A percentile compares a stretch with the other conserved stretches of the same genome.
Conservation (phyloP, 2,888 invertebrate genomes). For the Calameuta filiformis region DNA sequence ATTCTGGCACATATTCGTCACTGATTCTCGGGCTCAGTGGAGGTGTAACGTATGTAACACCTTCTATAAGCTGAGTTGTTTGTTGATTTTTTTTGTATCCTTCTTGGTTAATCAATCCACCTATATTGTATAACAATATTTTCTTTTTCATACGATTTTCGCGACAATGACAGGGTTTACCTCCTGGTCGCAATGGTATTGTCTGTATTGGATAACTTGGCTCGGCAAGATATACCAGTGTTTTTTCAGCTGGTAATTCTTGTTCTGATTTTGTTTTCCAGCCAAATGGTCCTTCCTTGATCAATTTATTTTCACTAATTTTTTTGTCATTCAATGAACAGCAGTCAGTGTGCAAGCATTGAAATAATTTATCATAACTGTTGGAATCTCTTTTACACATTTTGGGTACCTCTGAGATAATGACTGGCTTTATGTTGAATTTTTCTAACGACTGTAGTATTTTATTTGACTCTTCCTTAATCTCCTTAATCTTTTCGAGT, state of each 20-base stretch:
- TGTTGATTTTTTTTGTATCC: slow-evolving; percentile 15
- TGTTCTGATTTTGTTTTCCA: slow-evolving; percentile 47
- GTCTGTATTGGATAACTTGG: slow-evolving; percentile 39
- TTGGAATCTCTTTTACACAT: slow-evolving; percentile 18
- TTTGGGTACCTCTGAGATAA: slow-evolving; percentile 26
- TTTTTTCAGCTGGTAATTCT: slow-evolving; percentile 43
- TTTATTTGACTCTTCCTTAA: slow-evolving; percentile 1
- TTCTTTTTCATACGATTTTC: slow-evolving; percentile 51
- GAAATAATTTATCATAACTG: background rate
- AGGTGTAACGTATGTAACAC: slow-evolving; percentile 48
- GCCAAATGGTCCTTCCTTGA: slow-evolving; percentile 40
- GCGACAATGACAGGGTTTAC: slow-evolving; percentile 51
- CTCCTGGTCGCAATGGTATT: slow-evolving; percentile 44
- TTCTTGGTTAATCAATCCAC: slow-evolving; percentile 28
- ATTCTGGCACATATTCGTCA: slow-evolving; percentile 56
- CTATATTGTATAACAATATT: slow-evolving; percentile 41
- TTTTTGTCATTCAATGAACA: background rate
- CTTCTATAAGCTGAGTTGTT: slow-evolving; percentile 44
- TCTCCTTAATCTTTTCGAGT: slow-evolving; percentile 2
- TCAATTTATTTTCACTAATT: background rate
- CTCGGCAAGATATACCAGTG: slow-evolving; percentile 44
- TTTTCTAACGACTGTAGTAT: slow-evolving; percentile 25
- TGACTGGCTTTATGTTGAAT: slow-evolving; percentile 43
- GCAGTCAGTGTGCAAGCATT: slow-evolving; percentile 12
- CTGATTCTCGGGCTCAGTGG: slow-evolving; percentile 47